phyloP scores from a whole-genome alignment of 2,888 invertebrate species.

The Reticulitermes lucifugus region DNA sequence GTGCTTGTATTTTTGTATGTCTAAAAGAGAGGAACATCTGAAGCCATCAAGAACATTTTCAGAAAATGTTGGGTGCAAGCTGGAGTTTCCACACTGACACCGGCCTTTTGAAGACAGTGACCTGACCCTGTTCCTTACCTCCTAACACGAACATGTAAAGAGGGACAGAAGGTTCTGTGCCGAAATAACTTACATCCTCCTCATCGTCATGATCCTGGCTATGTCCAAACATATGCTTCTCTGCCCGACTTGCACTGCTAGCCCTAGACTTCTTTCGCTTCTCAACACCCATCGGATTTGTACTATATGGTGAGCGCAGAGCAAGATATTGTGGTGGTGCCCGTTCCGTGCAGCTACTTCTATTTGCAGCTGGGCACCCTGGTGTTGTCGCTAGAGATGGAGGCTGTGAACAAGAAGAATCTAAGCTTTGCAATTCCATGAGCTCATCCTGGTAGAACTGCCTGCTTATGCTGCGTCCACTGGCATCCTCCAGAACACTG shows the following conservation, averaged over 20 bases:
- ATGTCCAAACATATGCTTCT: conserved; percentile 54
- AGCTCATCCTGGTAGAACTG: conserved; percentile 57
- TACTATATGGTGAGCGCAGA: conserved; percentile 58
- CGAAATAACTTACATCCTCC: conserved; percentile 52
- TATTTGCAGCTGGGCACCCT: conserved; percentile 60
- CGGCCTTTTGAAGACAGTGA: conserved; percentile 80
- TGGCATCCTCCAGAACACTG: conserved; percentile 69
- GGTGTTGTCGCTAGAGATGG: conserved; percentile 39
- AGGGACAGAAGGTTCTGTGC: conserved; percentile 62
- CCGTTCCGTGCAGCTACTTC: not conserved
- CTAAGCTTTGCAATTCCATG: conserved; percentile 58
- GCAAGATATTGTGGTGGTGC: conserved; percentile 56
- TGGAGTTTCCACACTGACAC: conserved; percentile 84
- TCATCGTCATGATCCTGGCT: conserved; percentile 54
- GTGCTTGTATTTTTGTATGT: not conserved
- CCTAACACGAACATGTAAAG: conserved; percentile 79
- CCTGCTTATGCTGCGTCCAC: conserved; percentile 61
- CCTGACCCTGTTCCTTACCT: conserved; percentile 83
- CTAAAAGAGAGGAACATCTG: not conserved
- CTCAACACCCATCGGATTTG: conserved; percentile 52
- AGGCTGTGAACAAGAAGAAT: conserved; percentile 32
- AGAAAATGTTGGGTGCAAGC: conserved; percentile 62
- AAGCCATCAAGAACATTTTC: conserved; percentile 34
- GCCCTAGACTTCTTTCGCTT: conserved; percentile 63
- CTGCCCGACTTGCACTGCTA: conserved; percentile 70